Evolutionary conservation across 2,113 vertebrate genomes (phyloP).

Genomic region (Barbus barbus): DNA sequence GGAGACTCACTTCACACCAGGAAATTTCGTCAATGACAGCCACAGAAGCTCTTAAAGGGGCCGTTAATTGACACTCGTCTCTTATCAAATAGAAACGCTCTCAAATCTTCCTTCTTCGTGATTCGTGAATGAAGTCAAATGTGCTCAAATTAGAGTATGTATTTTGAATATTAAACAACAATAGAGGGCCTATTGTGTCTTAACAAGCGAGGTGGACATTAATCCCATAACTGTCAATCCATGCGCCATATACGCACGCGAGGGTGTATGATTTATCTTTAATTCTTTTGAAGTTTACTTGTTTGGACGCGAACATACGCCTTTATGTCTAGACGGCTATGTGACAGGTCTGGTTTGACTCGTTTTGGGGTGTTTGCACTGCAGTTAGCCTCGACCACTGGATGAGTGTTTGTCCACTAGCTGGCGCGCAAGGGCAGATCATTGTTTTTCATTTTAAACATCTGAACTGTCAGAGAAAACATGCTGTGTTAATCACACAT

Average conservation of each 20-base stretch:
- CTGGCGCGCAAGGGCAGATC: not conserved
- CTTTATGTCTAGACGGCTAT: not conserved
- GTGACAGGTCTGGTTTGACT: slow-evolving; percentile 23
- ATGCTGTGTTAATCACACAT: not conserved
- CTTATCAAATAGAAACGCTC: not conserved
- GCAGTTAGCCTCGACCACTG: not conserved
- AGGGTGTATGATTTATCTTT: not conserved
- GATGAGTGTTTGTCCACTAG: not conserved
- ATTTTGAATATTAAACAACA: not conserved
- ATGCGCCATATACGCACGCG: not conserved
- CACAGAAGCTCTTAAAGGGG: slow-evolving; percentile 54
- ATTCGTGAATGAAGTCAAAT: not conserved
- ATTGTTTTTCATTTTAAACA: not conserved
- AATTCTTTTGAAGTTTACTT: not conserved
- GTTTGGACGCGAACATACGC: not conserved
- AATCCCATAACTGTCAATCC: slow-evolving; percentile 39
- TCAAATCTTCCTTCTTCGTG: not conserved
- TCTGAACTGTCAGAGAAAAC: not conserved
- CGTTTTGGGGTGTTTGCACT: not conserved
- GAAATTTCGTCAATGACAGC: slow-evolving; percentile 69
- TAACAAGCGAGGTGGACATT: slow-evolving; percentile 13
- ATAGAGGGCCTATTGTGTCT: not conserved
- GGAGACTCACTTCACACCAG: slow-evolving; percentile 48
- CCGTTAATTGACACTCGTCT: slow-evolving; percentile 35
- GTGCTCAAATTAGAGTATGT: not conserved